A percentile compares a stretch with the other conserved stretches of the same genome.
Evolutionary conservation across 2,113 vertebrate species (phyloP).

Genomic region (Syrrhaptes paradoxus): DNA sequence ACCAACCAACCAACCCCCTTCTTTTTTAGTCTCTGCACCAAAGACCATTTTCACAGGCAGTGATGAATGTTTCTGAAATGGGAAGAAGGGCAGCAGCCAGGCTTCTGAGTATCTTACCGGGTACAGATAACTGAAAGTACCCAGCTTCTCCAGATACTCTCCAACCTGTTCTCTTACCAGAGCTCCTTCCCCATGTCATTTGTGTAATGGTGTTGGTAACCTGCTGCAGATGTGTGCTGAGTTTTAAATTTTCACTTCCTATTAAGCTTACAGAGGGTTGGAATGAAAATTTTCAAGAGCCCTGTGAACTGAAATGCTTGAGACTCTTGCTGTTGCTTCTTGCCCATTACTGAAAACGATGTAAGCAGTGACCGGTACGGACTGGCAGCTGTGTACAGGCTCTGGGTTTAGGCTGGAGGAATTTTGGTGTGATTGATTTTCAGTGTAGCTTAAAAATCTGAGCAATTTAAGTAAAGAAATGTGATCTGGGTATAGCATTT

Average conservation of each 20-base stretch:
- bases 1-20: not conserved
- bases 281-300: not conserved
- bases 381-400: not conserved
- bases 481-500: not conserved
- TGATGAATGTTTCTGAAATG: not conserved
- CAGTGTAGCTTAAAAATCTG: not conserved
- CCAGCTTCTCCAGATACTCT: not conserved
- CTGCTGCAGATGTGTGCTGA: not conserved
- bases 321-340: not conserved
- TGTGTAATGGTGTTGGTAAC: not conserved
- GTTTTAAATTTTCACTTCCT: not conserved
- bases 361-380: not conserved
- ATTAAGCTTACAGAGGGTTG: not conserved
- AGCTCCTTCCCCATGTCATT: not conserved
- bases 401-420: not conserved
- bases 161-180: not conserved
- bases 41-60: not conserved
- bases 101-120: not conserved
- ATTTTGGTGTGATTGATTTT: not conserved
- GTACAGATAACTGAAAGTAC: not conserved
- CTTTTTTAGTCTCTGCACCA: not conserved
- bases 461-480: not conserved
- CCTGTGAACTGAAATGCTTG: not conserved
- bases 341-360: not conserved
- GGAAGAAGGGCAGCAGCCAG: not conserved